Evolutionary conservation across 2,113 vertebrate species (phyloP), one percentile per base, ranked within the genome.

Genomic region (Ariopsis seemanni): DNA sequence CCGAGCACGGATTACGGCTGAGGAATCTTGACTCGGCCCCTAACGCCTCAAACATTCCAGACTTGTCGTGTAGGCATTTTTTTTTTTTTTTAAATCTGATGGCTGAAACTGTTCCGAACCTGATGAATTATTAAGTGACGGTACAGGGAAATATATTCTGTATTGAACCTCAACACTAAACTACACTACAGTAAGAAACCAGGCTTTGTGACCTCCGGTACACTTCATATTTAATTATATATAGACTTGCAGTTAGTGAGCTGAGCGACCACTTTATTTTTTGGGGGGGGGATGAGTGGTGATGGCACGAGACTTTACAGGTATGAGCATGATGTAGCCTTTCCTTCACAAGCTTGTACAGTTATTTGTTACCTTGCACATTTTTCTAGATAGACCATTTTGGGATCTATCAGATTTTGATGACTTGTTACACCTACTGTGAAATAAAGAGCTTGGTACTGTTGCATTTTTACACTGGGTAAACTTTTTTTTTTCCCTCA

Each of bases 1-100:
- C 89, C 92, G 95, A 87, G 93, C 94, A 1, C 92, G 90, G 86
- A 57, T 98, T 63, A 89, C 94, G 89, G 92, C 93, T 12, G 96
- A 95, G 88, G 87, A 89, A 85, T 83, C 82, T 8, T 89, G 83
- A 89, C 18, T 22, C 60, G 2, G n/a, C 25, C 18, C 30, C 12
- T 48, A 75, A 67, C 1, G 25, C 71, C 57, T 89, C 87, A 86
- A 94, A 94, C 96, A 93, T 93, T 93, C 94, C 92, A 87, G 90
- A 72, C 27, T 53, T 12, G 63, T 58, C 60, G 67, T 92, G 42
- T 90, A 93, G 93, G 93, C 94, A 90, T 48, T 83, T 50, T 50
- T 88, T 84, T 55, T 4, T 50, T 22, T 11, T 17, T 55, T 52
- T 25, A 27, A 12, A 30, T 57, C 81, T 57, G 63, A 83, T 60